Percentiles rank a stretch among this genome's conserved stretches.
phyloP scores from a whole-genome alignment of 2,888 invertebrate genomes.

The Neoitamus cyanurus region DNA sequence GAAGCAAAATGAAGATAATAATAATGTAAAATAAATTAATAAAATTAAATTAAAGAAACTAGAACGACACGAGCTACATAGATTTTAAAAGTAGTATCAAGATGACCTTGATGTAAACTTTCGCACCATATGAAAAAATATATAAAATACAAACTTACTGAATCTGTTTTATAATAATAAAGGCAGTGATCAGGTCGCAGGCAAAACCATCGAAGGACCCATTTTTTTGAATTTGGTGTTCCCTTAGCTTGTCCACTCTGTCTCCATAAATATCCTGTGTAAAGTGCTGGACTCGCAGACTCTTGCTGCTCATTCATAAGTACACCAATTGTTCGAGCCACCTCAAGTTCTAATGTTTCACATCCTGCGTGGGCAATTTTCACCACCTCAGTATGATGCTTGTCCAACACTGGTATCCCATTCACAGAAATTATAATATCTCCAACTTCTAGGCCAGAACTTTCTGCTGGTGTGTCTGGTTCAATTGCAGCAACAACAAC shows the following conservation, averaged over 20 bases:
- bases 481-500: constrained; percentile 97
- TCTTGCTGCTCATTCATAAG: constrained; percentile 76
- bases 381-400: constrained; percentile 93
- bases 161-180: constrained; percentile 93
- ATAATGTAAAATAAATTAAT: too few species aligned
- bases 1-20: too few species aligned
- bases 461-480: constrained; percentile 92
- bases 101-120: background rate
- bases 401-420: constrained; percentile 89
- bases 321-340: constrained; percentile 87
- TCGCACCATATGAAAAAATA: background rate
- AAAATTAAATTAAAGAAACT: too few species aligned
- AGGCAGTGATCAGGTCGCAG: constrained; percentile 92
- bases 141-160: constrained; percentile 72
- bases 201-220: constrained; percentile 93
- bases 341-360: constrained; percentile 86
- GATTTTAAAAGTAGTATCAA: background rate
- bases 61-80: too few species aligned
- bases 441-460: constrained; percentile 91
- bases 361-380: constrained; percentile 90
- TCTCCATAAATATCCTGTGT: constrained; percentile 82
- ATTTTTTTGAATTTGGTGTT: constrained; percentile 70
- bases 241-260: constrained; percentile 73
- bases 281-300: constrained; percentile 72
- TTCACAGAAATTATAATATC: constrained; percentile 94